Conservation (phyloP, 2,888 invertebrate genomes). For the Drosophila lutescens region DNA sequence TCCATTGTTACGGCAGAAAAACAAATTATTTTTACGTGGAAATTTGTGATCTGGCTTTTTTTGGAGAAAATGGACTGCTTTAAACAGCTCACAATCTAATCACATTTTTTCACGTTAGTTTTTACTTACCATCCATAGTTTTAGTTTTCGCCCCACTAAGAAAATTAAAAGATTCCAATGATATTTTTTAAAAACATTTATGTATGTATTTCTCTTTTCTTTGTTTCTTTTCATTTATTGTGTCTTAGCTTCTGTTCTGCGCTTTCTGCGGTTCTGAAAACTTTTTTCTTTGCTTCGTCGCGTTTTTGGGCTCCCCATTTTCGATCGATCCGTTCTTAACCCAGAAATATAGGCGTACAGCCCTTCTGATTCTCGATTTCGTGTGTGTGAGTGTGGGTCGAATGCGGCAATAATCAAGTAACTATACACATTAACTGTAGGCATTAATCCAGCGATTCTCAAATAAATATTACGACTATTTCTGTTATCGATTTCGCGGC, state of each 20-base stretch:
- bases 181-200: constrained; percentile 66
- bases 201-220: constrained; percentile 54
- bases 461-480: constrained; percentile 68
- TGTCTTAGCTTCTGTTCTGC: constrained; percentile 43
- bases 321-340: constrained; percentile 34
- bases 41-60: too few relatives aligned
- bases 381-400: constrained; percentile 27
- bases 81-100: too few relatives aligned
- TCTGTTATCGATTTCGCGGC: constrained; percentile 22
- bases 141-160: neutral
- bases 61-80: too few relatives aligned
- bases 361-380: neutral
- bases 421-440: constrained; percentile 76
- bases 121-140: neutral
- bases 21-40: too few relatives aligned
- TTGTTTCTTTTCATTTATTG: constrained; percentile 48
- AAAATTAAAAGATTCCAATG: neutral
- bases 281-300: constrained; percentile 38
- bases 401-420: constrained; percentile 67
- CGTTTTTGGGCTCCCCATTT: constrained; percentile 22
- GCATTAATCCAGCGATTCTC: constrained; percentile 66
- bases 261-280: constrained; percentile 42
- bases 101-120: too few relatives aligned
- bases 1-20: too few relatives aligned
- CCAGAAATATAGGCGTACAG: constrained; percentile 38